Conservation (phyloP, 2,888 invertebrate genomes). For the Reticulitermes lucifugus region DNA sequence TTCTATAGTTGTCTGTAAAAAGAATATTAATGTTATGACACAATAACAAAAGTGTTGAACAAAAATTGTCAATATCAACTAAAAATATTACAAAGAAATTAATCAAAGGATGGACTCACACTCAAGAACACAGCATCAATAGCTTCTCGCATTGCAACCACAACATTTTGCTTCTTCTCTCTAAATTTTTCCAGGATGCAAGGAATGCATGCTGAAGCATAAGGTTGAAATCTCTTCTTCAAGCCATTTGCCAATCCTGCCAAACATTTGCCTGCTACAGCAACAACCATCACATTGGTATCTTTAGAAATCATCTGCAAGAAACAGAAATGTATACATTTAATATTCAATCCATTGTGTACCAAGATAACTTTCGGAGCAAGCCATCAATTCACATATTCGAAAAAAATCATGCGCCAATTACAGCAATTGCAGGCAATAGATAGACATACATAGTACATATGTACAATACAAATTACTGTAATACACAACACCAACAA, state of each 20-base stretch:
- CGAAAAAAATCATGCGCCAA: too few species aligned
- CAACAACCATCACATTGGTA: constrained; percentile 93
- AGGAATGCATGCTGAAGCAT: constrained; percentile 81
- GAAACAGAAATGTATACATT: too few species aligned
- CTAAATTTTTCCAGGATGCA: constrained; percentile 95
- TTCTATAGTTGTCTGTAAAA: constrained; percentile 81
- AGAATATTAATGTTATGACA: constrained; percentile 45
- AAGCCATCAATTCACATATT: too few species aligned
- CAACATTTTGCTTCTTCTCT: constrained; percentile 95
- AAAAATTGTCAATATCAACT: neutral
- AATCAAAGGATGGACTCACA: constrained; percentile 66
- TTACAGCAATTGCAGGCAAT: too few species aligned
- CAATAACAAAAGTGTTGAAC: constrained; percentile 1
- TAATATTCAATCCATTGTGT: too few species aligned
- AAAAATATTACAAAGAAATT: neutral
- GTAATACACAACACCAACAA: too few species aligned
- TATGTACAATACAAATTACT: too few species aligned
- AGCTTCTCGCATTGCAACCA: constrained; percentile 86
- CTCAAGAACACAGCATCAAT: constrained; percentile 88
- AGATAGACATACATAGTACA: too few species aligned
- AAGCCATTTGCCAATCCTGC: constrained; percentile 86
- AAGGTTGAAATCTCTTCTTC: constrained; percentile 87
- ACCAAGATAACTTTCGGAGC: too few species aligned
- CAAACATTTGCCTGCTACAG: constrained; percentile 86
- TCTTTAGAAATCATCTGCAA: constrained; percentile 90